These are phyloP conservation scores for Cyphomyrus discorhynchus DNA, from an alignment of 2,113 vertebrate species.

Conservation along the genomic window DNA sequence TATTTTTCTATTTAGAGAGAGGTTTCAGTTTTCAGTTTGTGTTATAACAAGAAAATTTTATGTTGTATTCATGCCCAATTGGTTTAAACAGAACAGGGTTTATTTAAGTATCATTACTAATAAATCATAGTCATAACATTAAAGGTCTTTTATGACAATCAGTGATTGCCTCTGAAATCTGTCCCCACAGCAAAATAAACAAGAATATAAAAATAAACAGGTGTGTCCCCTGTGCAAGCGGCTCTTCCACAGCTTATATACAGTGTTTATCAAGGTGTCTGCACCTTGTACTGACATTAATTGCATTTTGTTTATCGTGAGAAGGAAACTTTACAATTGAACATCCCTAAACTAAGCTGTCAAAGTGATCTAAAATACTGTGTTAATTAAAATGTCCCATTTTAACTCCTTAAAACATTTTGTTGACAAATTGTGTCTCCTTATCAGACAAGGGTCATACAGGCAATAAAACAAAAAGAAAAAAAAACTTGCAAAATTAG, in stretches of 20 bases:
- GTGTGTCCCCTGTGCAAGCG: neutral
- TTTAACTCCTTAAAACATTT: neutral
- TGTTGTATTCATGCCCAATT: neutral
- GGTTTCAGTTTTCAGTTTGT: neutral
- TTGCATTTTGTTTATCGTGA: neutral
- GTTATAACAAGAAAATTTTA: neutral
- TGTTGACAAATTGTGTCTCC: neutral
- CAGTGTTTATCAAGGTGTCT: conserved; percentile 4
- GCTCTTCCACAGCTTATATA: neutral
- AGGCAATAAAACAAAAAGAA: conserved; percentile 7
- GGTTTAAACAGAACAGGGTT: neutral
- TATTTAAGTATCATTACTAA: neutral
- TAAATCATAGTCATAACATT: neutral
- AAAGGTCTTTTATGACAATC: neutral
- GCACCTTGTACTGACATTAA: neutral
- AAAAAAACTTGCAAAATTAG: conserved; percentile 11
- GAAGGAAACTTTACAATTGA: neutral
- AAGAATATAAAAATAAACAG: neutral
- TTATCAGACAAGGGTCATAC: conserved; percentile 1
- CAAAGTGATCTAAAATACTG: neutral
- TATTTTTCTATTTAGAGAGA: neutral
- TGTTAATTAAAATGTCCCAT: conserved; percentile 11
- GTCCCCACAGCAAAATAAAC: neutral
- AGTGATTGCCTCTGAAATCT: neutral
- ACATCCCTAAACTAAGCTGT: neutral